Base-by-base conservation (phyloP, 2,888 invertebrate species). In the Drosophila nr. medialis region DNA sequence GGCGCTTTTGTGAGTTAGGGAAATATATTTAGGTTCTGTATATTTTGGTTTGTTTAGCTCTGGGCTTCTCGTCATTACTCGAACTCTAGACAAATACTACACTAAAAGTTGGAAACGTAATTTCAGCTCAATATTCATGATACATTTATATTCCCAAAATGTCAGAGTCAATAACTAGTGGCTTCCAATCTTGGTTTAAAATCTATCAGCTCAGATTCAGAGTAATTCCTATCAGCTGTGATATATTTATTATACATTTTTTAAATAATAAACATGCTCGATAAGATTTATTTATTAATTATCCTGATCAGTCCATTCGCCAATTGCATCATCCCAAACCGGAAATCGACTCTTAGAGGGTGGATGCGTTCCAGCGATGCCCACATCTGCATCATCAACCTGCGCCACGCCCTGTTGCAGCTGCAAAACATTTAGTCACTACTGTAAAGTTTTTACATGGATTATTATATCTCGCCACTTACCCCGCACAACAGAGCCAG, bases 311-410 rank as follows among this genome's bases (percentile, higher is more conserved):
- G 40, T 56, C 80, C 74, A 84, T 32, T 85, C 86, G 30, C 89
- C 90, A 2, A 58, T 54, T 4, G 86, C 85, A 68, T 90, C 91
- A 55, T 89, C 72, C 90, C 90, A 90, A 29, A 85, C 81, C 2
- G 91, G 86, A 79, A 91, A 81, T 29, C 67, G 64, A 0, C 7
- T 18, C 40, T 87, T 85, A 2, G 56, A 36, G 13, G 72, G 70
- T 29, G 63, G 27, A 10, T 45, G 64, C 32, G 87, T 80, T 15
- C 51, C 70, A n/a, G 66, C 40, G 5, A 62, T 62, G 21, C 66
- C 81, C 38, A 56, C 38, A 2, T 58, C 38, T 11, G 69, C 66
- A 50, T 74, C 68, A 36, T 51, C 56, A 0, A 32, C 30, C 21
- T 89, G 84, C 8, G 72, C 74, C 29, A 58, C 50, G 60, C 66